These are phyloP conservation scores for Watsonalla binaria DNA, from an alignment of 2,888 invertebrate species.

Conservation along the genomic window DNA sequence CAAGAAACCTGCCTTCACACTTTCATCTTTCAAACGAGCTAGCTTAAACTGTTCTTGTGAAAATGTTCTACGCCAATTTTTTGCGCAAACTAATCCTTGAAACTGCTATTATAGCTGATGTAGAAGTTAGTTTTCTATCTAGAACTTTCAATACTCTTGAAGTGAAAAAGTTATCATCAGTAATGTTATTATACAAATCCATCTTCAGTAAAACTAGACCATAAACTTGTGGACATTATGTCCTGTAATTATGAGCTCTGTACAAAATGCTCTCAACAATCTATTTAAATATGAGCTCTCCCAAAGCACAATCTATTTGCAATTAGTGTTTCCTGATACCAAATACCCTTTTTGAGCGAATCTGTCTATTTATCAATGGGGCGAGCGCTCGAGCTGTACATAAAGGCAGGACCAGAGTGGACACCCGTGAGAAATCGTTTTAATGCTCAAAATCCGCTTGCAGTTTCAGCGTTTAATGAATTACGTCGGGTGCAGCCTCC, in stretches of 20 bases:
- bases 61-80: conserved; percentile 11
- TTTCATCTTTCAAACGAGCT: conserved; percentile 19
- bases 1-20: conserved; percentile 54
- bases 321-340: conserved; percentile 22
- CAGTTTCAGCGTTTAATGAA: conserved; percentile 78
- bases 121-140: too few relatives aligned
- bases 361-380: conserved; percentile 58
- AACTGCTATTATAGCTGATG: too few relatives aligned
- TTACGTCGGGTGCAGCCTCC: conserved; percentile 79
- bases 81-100: too few relatives aligned
- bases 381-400: conserved; percentile 49
- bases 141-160: too few relatives aligned
- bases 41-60: conserved; percentile 21
- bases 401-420: conserved; percentile 61
- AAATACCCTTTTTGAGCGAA: conserved; percentile 45
- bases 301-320: not conserved
- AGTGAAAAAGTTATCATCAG: too few relatives aligned
- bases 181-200: too few relatives aligned
- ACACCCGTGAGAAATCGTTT: conserved; percentile 76
- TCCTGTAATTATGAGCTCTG: too few relatives aligned
- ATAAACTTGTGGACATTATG: too few relatives aligned
- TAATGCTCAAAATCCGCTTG: conserved; percentile 78
- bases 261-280: too few relatives aligned
- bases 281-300: not conserved
- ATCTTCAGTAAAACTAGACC: too few relatives aligned